Base-by-base conservation (phyloP, 1,140 invertebrate species). In the Drosophila takahashii region DNA sequence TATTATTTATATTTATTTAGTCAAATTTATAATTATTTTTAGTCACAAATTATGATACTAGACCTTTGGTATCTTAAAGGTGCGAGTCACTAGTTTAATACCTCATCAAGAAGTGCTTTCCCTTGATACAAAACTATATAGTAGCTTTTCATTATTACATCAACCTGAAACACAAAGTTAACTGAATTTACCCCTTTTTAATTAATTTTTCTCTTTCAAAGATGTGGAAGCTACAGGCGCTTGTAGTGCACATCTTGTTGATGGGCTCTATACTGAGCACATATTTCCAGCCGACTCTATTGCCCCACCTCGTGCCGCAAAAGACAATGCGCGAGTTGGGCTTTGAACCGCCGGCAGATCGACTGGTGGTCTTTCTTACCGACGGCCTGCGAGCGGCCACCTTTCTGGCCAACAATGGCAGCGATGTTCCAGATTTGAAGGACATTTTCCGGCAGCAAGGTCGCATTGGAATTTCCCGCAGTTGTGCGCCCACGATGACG, bases 401-500 rank as follows among this genome's bases (percentile, higher is more conserved):
- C 26, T 96, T 97, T 84, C 93, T 94, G 74, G 93, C 93, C 4
- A 52, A 75, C 1, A 77, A 83, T 7, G 81, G 67, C 26, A 83
- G 47, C 10, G 45, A 53, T 6, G 53, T 89, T 47, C 81, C 75
- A 5, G 62, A 81, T 53, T 26, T 92, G 16, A 29, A 61, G 34
- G 52, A 75, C 7, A 41, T 90, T 16, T 62, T 81, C 58, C 94
- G 77, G 92, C 92, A 74, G 2, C 64, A 93, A 79, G 97, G 96
- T 37, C 92, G 95, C 32, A 98, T 96, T 94, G 98, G 98, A 32
- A 94, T 99, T 73, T 98, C 97, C 18, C 95, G 97, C 77, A 97
- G 98, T 0, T 93, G 95, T 90, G 96, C 99, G 8, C 98, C 98
- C 0, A 99, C 98, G 10, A 98, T 99, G 93, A 98, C 98, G 0